Conservation (phyloP, 2,113 vertebrate species). For the Etia nguti region DNA sequence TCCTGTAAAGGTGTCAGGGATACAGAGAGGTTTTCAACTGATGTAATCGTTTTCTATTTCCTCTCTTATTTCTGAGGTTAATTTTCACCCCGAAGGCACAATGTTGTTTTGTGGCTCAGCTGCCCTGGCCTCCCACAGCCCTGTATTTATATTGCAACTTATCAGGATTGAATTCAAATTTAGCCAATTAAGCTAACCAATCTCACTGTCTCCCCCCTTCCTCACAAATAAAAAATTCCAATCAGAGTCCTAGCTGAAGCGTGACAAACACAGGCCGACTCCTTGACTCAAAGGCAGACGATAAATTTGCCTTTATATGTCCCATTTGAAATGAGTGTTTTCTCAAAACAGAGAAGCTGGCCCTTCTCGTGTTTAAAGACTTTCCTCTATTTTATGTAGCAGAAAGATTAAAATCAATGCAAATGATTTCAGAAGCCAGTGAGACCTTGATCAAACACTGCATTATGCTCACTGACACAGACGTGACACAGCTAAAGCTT, state of each 20-base stretch:
- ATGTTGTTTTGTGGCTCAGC: slow-evolving; percentile 16
- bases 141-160: slow-evolving; percentile 22
- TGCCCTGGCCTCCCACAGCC: slow-evolving; percentile 4
- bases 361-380: not conserved
- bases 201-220: not conserved
- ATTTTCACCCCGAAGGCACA: slow-evolving; percentile 33
- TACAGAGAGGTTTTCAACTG: not conserved
- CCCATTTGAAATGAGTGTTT: slow-evolving; percentile 31
- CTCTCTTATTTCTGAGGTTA: not conserved
- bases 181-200: slow-evolving; percentile 45
- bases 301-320: slow-evolving; percentile 38
- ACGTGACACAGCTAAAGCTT: slow-evolving; percentile 26
- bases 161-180: slow-evolving; percentile 45
- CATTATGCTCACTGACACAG: slow-evolving; percentile 24
- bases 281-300: slow-evolving; percentile 24
- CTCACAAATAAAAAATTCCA: slow-evolving; percentile 32
- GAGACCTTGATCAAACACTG: slow-evolving; percentile 41
- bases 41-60: not conserved
- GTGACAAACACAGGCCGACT: slow-evolving; percentile 46
- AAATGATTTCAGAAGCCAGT: slow-evolving; percentile 4
- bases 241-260: slow-evolving; percentile 46
- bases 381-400: slow-evolving; percentile 17
- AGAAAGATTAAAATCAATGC: not conserved
- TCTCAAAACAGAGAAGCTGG: not conserved
- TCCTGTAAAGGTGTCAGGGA: not conserved